These are phyloP conservation scores for Caenorhabditis sp. DNA, from an alignment of 2,888 invertebrate species.

Conservation along the genomic window DNA sequence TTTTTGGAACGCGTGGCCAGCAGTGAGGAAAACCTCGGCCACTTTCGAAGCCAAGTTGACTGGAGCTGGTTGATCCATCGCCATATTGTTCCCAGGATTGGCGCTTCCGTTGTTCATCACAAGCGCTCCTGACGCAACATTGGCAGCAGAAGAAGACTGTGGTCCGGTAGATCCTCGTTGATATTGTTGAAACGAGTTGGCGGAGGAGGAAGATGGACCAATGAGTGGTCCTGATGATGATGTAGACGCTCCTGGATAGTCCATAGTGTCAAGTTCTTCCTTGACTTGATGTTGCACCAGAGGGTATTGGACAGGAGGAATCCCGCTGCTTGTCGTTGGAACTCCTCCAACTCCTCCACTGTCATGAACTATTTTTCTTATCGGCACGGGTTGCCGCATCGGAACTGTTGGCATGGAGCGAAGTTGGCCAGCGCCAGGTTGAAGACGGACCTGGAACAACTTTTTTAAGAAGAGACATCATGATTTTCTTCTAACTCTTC, in stretches of 20 bases:
- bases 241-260: slow-evolving; percentile 36
- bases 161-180: slow-evolving; percentile 37
- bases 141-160: not conserved
- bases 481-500: not conserved
- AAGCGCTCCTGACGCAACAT: slow-evolving; percentile 7
- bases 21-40: slow-evolving; percentile 81
- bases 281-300: slow-evolving; percentile 26
- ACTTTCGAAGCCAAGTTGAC: slow-evolving; percentile 73
- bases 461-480: too few species aligned
- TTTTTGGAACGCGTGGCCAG: slow-evolving; percentile 81
- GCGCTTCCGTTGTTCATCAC: slow-evolving; percentile 15
- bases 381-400: slow-evolving; percentile 56
- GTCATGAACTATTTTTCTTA: slow-evolving; percentile 61
- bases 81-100: slow-evolving; percentile 13
- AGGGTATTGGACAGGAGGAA: not conserved
- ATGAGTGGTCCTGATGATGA: slow-evolving; percentile 46
- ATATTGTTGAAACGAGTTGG: slow-evolving; percentile 57
- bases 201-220: slow-evolving; percentile 17
- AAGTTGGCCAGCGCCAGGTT: slow-evolving; percentile 7
- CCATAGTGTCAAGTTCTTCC: slow-evolving; percentile 27
- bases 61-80: slow-evolving; percentile 69
- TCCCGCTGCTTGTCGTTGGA: not conserved
- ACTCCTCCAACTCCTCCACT: not conserved
- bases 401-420: slow-evolving; percentile 35
- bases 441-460: slow-evolving; percentile 46